A percentile compares a stretch with the other conserved stretches of the same genome.
These are phyloP conservation scores for Drosophila longiperda DNA, from an alignment of 2,888 invertebrate genomes.

Conservation along the genomic window DNA sequence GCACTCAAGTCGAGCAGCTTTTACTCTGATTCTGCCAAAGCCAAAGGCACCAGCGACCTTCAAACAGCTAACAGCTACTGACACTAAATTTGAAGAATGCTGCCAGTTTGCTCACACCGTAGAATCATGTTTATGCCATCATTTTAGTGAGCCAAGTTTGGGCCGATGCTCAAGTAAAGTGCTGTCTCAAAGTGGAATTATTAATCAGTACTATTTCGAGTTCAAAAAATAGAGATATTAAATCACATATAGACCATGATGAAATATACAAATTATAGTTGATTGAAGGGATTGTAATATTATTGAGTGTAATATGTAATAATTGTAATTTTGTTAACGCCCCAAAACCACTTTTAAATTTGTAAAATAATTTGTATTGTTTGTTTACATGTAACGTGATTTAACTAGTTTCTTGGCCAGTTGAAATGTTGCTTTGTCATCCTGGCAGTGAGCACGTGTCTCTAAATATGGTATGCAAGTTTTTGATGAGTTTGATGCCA, in stretches of 20 bases:
- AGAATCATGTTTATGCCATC: constrained; percentile 2
- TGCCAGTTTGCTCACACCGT: constrained; percentile 42
- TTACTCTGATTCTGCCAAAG: constrained; percentile 76
- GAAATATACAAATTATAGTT: background rate
- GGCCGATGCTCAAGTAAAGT: constrained; percentile 15
- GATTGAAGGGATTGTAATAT: background rate
- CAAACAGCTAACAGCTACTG: constrained; percentile 20
- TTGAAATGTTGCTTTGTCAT: background rate
- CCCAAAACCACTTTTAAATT: background rate
- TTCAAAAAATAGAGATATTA: background rate
- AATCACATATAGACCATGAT: background rate
- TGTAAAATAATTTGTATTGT: background rate
- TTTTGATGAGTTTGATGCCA: background rate
- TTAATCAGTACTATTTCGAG: background rate
- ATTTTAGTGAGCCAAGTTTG: constrained; percentile 24
- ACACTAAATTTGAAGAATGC: constrained; percentile 55
- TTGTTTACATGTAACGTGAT: background rate
- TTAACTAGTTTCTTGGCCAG: background rate
- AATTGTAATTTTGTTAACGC: background rate
- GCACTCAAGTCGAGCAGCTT: constrained; percentile 66
- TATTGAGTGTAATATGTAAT: background rate
- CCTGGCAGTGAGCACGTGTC: constrained; percentile 11
- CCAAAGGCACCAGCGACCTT: constrained; percentile 50
- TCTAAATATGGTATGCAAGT: constrained; percentile 5
- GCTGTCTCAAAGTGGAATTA: background rate